Conservation (phyloP, 2,113 vertebrate genomes). For the Eonycteris spelaea region DNA sequence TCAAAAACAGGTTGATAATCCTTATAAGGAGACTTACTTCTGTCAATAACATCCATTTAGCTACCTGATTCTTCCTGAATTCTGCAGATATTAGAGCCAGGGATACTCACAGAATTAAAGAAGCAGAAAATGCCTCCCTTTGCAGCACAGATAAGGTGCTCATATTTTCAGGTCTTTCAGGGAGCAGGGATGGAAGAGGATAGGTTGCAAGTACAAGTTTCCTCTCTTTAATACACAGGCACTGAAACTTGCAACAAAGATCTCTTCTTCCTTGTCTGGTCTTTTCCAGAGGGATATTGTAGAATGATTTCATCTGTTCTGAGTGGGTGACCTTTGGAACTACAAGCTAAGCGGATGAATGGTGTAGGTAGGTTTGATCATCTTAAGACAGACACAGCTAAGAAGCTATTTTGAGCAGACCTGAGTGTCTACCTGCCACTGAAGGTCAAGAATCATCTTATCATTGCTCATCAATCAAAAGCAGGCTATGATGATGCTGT, state of each 20-base stretch:
- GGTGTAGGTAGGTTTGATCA: background rate
- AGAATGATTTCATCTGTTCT: background rate
- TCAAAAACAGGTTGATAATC: background rate
- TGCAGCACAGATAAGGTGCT: background rate
- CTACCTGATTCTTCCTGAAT: background rate
- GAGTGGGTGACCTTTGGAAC: background rate
- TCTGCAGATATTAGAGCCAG: background rate
- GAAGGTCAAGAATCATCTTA: background rate
- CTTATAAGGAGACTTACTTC: background rate
- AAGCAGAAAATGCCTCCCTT: background rate
- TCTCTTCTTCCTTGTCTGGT: background rate
- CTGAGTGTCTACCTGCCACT: background rate
- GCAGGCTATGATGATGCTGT: background rate
- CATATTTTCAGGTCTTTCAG: background rate
- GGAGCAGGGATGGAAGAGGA: background rate
- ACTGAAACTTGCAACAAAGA: background rate
- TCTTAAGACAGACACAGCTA: background rate
- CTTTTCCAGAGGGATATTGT: background rate
- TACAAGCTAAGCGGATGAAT: background rate
- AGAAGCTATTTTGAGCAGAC: background rate
- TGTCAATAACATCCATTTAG: background rate
- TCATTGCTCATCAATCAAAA: background rate
- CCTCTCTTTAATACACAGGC: background rate
- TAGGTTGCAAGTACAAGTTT: background rate
- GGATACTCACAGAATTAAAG: background rate